Evolutionary conservation across 2,113 vertebrate genomes (phyloP).

Genomic region (Hydrolagus affinis): DNA sequence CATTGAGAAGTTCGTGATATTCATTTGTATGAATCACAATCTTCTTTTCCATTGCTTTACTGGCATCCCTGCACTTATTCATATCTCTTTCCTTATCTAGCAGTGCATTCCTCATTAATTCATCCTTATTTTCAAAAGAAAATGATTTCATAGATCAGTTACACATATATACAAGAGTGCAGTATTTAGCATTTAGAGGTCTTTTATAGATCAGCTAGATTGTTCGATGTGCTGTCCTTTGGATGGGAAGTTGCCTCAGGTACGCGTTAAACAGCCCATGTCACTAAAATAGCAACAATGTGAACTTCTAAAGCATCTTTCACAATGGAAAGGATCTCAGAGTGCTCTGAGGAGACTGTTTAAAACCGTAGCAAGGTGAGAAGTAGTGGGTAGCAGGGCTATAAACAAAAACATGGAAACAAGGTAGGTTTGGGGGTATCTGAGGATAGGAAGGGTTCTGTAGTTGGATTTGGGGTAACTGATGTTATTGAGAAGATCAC

Average conservation of each 20-base stretch:
- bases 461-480: too few relatives aligned
- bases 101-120: conserved; percentile 27
- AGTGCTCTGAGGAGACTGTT: too few relatives aligned
- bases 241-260: neutral
- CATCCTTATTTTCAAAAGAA: conserved; percentile 3
- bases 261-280: neutral
- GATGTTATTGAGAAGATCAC: too few relatives aligned
- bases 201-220: neutral
- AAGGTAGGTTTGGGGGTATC: too few relatives aligned
- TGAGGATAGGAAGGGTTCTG: too few relatives aligned
- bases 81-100: conserved; percentile 26
- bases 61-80: neutral
- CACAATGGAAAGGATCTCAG: too few relatives aligned
- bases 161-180: too few relatives aligned
- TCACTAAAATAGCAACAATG: neutral
- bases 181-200: neutral
- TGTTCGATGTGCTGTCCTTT: neutral
- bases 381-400: too few relatives aligned
- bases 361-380: too few relatives aligned
- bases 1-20: conserved; percentile 5
- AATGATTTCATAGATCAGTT: conserved; percentile 4
- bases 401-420: too few relatives aligned
- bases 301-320: neutral
- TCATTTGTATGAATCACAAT: conserved; percentile 21
- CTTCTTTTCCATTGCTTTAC: conserved; percentile 14